Evolutionary conservation across 1,140 invertebrate species (phyloP).

Genomic region (Pachyrhynchus sulphureomaculatus): DNA sequence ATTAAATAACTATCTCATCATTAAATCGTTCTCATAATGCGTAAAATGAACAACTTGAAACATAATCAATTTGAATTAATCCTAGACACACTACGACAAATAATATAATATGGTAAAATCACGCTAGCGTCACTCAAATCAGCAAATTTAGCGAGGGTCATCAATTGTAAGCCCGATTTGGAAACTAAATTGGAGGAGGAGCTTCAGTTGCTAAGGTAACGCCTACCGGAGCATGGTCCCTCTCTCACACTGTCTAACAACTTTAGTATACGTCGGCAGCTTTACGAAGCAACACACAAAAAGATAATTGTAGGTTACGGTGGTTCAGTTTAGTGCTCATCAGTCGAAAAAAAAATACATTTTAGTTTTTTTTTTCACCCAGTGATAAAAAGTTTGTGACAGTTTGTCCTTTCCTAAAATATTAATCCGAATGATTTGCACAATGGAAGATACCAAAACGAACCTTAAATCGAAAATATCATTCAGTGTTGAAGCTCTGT

Average conservation of each 20-base stretch:
- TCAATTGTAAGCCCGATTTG: conserved; percentile 42
- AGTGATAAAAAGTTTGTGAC: conserved; percentile 1
- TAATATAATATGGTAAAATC: conserved; percentile 47
- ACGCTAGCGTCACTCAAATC: conserved; percentile 38
- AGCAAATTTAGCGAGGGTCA: conserved; percentile 38
- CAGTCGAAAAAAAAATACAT: conserved; percentile 3
- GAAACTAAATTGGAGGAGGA: conserved; percentile 41
- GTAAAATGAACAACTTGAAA: conserved; percentile 30
- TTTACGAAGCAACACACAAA: conserved; percentile 27
- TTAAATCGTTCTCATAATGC: conserved; percentile 21
- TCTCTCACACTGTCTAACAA: conserved; percentile 21
- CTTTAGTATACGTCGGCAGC: conserved; percentile 34
- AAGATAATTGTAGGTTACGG: conserved; percentile 12
- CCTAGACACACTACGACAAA: conserved; percentile 42
- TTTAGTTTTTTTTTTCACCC: neutral
- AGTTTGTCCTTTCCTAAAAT: conserved; percentile 2
- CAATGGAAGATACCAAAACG: conserved; percentile 48
- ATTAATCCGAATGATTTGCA: conserved; percentile 28
- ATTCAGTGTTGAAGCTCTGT: conserved; percentile 50
- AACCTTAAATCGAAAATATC: conserved; percentile 50
- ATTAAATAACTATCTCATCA: conserved; percentile 4
- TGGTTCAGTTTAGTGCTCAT: conserved; percentile 19
- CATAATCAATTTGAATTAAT: conserved; percentile 46
- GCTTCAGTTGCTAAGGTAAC: conserved; percentile 4
- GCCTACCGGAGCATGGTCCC: conserved; percentile 38